Evolutionary conservation across 1,140 invertebrate genomes (phyloP).

Genomic region (Augochlora pura): DNA sequence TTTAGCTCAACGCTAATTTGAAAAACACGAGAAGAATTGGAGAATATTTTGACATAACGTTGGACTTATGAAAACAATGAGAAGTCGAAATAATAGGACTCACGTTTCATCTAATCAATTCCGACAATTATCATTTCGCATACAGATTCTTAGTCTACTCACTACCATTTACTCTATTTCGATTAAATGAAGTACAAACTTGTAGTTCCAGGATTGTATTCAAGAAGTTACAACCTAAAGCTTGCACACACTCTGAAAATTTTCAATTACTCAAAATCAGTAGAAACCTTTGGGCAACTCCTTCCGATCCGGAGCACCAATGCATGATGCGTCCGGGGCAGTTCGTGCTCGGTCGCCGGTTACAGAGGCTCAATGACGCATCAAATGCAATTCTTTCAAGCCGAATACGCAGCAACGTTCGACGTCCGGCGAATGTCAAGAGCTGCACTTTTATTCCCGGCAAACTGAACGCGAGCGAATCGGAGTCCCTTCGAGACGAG

Average conservation of each 20-base stretch:
- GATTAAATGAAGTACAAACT: no score
- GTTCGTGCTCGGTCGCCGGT: not conserved
- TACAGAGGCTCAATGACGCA: not conserved
- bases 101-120: no score
- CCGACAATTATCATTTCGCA: no score
- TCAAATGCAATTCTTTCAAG: slow-evolving; percentile 1
- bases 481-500: not conserved
- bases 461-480: not conserved
- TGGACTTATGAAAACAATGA: no score
- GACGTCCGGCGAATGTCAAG: not conserved
- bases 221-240: no score
- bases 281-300: not conserved
- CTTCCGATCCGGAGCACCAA: not conserved
- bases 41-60: no score
- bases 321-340: not conserved
- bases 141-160: no score
- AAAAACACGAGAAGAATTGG: no score
- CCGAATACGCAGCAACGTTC: not conserved
- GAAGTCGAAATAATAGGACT: no score
- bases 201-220: no score
- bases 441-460: not conserved
- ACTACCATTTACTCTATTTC: no score
- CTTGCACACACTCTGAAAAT: not conserved
- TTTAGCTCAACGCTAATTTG: no score
- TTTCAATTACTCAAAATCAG: not conserved